Evolutionary conservation across 1,140 invertebrate genomes (phyloP).

Genomic region (Rhopalosiphum padi): DNA sequence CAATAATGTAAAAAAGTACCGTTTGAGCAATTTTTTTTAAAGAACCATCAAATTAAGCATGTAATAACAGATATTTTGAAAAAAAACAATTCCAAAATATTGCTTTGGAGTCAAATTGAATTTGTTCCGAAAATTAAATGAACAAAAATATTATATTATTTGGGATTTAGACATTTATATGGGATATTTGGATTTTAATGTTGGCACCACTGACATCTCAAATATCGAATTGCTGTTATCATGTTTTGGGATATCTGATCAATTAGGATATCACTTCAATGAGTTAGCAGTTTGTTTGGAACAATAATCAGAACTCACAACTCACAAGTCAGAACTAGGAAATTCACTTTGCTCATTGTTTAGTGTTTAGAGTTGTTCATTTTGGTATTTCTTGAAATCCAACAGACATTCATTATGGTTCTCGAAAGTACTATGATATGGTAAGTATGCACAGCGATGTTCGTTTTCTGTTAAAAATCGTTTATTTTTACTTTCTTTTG

Average conservation of each 20-base stretch:
- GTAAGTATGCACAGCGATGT: conserved; percentile 68
- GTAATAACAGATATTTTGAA: too few relatives aligned
- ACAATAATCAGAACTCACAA: neutral
- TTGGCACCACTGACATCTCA: neutral
- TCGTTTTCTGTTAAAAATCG: neutral
- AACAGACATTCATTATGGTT: conserved; percentile 77
- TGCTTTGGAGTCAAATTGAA: too few relatives aligned
- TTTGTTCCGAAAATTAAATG: too few relatives aligned
- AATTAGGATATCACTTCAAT: neutral
- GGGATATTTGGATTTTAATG: neutral
- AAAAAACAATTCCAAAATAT: too few relatives aligned
- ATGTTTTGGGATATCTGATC: neutral
- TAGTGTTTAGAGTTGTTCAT: neutral
- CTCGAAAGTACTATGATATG: conserved; percentile 98
- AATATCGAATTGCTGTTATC: conserved; percentile 18
- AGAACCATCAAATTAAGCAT: too few relatives aligned
- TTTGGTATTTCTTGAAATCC: neutral
- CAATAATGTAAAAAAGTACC: too few relatives aligned
- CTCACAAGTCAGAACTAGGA: neutral
- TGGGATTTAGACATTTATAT: neutral
- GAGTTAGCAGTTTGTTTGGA: conserved; percentile 40
- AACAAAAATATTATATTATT: too few relatives aligned
- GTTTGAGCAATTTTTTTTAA: too few relatives aligned
- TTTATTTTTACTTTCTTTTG: neutral
- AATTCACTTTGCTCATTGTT: neutral